A percentile compares a stretch with the other conserved stretches of the same genome.
phyloP scores from a whole-genome alignment of 2,113 vertebrate species.

The Tyrannus savana region DNA sequence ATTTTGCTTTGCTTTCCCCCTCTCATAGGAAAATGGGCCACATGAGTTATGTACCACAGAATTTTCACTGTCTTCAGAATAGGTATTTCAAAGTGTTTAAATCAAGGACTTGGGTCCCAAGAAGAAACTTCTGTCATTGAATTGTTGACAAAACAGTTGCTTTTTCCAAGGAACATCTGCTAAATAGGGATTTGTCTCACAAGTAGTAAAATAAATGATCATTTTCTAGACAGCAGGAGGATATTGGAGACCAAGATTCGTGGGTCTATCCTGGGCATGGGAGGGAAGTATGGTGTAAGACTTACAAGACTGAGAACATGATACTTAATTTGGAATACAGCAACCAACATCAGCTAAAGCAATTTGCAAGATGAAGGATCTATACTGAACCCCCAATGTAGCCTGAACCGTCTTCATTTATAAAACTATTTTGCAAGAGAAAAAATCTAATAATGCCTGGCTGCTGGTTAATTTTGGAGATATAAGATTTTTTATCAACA shows the following conservation, averaged over 20 bases:
- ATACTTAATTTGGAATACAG: not conserved
- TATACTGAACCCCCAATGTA: fast-evolving
- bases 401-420: not conserved
- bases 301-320: not conserved
- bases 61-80: not conserved
- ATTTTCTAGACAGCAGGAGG: not conserved
- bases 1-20: not conserved
- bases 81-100: not conserved
- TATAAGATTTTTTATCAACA: not conserved
- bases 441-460: not conserved
- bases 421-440: not conserved
- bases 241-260: not conserved
- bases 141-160: not conserved
- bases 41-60: not conserved
- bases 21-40: not conserved
- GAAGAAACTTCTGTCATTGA: not conserved
- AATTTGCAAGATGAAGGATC: not conserved
- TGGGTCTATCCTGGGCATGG: not conserved
- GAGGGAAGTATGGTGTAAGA: not conserved
- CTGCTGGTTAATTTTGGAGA: not conserved
- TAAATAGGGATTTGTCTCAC: not conserved
- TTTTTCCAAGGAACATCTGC: not conserved
- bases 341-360: not conserved
- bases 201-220: not conserved
- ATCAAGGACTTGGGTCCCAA: not conserved